These are phyloP conservation scores for Itoplectis maculator DNA, from an alignment of 2,888 invertebrate species.

Conservation along the genomic window DNA sequence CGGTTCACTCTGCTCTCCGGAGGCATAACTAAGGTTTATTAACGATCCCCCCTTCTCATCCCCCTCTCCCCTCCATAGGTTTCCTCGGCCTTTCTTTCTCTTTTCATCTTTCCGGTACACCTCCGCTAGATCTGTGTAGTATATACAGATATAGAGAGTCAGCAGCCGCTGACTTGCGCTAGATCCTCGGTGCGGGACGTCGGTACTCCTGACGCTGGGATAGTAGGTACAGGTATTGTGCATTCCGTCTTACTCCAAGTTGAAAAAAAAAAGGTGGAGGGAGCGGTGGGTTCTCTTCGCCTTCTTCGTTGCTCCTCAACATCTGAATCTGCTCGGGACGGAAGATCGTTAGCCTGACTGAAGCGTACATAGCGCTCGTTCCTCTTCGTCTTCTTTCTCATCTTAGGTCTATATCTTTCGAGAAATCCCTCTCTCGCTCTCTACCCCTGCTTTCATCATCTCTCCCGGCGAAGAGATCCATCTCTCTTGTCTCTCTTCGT, in stretches of 20 bases:
- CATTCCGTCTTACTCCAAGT: conserved; percentile 17
- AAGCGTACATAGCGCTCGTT: conserved; percentile 37
- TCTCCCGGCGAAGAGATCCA: conserved; percentile 47
- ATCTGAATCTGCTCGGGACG: conserved; percentile 48
- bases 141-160: conserved; percentile 47
- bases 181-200: conserved; percentile 22
- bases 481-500: conserved; percentile 39
- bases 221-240: conserved; percentile 34
- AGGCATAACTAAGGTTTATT: conserved; percentile 79
- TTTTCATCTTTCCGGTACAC: conserved; percentile 25
- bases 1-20: conserved; percentile 72
- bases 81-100: conserved; percentile 28
- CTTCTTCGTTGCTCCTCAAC: conserved; percentile 45
- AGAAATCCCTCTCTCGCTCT: conserved; percentile 40
- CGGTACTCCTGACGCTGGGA: conserved; percentile 26
- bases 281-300: conserved; percentile 1
- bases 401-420: conserved; percentile 43
- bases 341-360: conserved; percentile 56
- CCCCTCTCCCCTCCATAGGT: not conserved
- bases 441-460: conserved; percentile 53
- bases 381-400: conserved; percentile 54
- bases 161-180: not conserved
- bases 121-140: conserved; percentile 13
- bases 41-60: conserved; percentile 73
- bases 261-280: not conserved